Conservation (phyloP, 2,113 vertebrate genomes). For the Cebus imitator region DNA sequence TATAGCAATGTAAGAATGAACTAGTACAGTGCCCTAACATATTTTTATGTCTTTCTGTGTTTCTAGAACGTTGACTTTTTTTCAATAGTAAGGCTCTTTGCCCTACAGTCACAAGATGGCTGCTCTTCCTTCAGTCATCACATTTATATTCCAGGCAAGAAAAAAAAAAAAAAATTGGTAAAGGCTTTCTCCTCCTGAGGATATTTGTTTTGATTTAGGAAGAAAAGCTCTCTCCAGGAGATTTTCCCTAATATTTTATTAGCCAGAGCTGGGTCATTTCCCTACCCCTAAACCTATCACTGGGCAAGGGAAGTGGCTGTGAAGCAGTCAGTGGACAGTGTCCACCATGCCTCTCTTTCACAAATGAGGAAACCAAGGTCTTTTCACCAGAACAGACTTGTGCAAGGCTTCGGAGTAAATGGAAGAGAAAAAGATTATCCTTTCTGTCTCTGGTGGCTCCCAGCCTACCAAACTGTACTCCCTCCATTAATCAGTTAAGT, state of each 20-base stretch:
- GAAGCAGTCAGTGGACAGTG: neutral
- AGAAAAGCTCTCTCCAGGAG: neutral
- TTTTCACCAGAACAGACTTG: neutral
- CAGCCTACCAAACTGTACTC: neutral
- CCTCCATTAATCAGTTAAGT: neutral
- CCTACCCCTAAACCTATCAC: neutral
- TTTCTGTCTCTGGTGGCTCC: neutral
- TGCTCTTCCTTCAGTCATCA: neutral
- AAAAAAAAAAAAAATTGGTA: neutral
- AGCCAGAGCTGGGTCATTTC: neutral
- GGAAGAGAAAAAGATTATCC: neutral
- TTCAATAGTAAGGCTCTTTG: neutral
- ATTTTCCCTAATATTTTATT: neutral
- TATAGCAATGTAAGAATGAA: too few species aligned
- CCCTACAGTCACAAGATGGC: neutral
- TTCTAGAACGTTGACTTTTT: neutral
- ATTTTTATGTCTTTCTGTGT: neutral
- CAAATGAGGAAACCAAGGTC: neutral
- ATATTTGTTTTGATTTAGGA: slow-evolving; percentile 15
- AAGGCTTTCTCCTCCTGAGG: neutral
- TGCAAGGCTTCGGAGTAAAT: neutral
- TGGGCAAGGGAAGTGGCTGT: neutral
- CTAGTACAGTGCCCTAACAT: neutral
- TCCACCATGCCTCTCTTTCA: neutral
- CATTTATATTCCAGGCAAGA: neutral